Evolutionary conservation across 2,888 invertebrate genomes (phyloP).

Genomic region (Acleris holmiana): DNA sequence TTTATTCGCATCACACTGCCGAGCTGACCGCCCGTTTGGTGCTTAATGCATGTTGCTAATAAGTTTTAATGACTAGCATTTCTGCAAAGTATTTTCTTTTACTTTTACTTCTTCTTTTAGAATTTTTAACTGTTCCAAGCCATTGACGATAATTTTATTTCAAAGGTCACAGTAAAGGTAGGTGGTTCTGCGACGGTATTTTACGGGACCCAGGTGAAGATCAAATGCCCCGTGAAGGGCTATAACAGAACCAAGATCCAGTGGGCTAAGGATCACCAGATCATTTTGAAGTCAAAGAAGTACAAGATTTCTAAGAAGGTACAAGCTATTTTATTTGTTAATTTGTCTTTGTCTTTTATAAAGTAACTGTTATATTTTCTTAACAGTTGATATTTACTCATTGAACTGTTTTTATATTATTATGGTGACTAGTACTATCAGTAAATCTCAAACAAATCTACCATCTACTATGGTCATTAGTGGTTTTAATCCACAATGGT

Average conservation of each 20-base stretch:
- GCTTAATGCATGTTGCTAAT: too few species aligned
- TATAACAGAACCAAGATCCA: slow-evolving; percentile 92
- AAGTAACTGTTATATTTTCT: neutral
- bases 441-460: too few species aligned
- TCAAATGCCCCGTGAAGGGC: slow-evolving; percentile 96
- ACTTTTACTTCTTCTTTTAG: too few species aligned
- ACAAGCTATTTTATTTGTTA: neutral
- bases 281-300: slow-evolving; percentile 90
- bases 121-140: neutral
- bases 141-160: neutral
- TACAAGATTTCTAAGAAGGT: slow-evolving; percentile 94
- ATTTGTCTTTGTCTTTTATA: too few species aligned
- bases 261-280: slow-evolving; percentile 95
- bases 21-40: too few species aligned
- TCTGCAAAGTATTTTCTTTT: too few species aligned
- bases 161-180: slow-evolving; percentile 90
- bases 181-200: slow-evolving; percentile 96
- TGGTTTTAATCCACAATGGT: too few species aligned
- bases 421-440: too few species aligned
- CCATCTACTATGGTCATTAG: too few species aligned
- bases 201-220: slow-evolving; percentile 95
- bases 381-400: neutral
- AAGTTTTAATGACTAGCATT: too few species aligned
- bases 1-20: too few species aligned
- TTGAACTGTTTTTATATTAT: too few species aligned